Percentiles rank a stretch among this genome's conserved stretches.
These are phyloP conservation scores for Microtus richardsoni DNA, from an alignment of 2,113 vertebrate genomes.

Conservation along the genomic window DNA sequence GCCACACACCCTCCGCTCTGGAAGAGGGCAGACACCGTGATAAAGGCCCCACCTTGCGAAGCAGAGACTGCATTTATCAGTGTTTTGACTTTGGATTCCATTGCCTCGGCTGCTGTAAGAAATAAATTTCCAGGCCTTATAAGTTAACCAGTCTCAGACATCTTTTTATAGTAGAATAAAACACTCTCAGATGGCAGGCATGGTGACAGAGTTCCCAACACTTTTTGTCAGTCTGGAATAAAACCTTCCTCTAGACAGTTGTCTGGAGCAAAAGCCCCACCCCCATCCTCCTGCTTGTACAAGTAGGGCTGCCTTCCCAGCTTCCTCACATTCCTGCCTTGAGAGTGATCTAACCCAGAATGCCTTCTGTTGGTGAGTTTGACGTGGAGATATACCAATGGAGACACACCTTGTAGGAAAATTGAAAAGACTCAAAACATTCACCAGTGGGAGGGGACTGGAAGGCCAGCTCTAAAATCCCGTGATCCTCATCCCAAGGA, in stretches of 20 bases:
- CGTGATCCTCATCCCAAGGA: not conserved
- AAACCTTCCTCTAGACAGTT: not conserved
- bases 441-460: not conserved
- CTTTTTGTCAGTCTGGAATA: not conserved
- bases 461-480: not conserved
- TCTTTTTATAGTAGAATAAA: not conserved
- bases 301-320: not conserved
- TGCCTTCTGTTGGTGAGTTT: not conserved
- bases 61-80: not conserved
- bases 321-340: not conserved
- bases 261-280: not conserved
- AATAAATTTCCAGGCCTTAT: not conserved
- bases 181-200: not conserved
- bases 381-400: not conserved
- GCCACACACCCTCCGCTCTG: not conserved
- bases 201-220: not conserved
- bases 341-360: not conserved
- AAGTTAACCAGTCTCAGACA: not conserved
- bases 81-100: not conserved
- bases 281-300: accelerated
- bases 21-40: not conserved
- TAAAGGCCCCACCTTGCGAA: not conserved
- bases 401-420: not conserved
- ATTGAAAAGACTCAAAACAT: not conserved
- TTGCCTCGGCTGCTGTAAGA: not conserved